Conservation (phyloP, 2,797 vertebrate genomes). For the Sebastes iracundus region DNA sequence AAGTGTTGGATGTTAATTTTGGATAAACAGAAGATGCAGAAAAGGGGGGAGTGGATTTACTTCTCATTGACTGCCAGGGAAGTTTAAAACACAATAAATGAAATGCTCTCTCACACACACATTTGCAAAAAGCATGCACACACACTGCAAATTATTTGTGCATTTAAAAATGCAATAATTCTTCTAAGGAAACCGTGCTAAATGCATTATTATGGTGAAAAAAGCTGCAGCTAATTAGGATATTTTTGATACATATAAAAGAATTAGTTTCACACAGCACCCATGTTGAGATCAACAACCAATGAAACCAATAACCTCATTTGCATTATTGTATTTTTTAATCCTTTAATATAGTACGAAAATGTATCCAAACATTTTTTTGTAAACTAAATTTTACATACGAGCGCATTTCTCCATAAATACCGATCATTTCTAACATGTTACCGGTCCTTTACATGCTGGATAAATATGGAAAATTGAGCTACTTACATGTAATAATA, state of each 20-base stretch:
- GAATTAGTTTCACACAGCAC: constrained; percentile 44
- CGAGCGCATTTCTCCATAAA: constrained; percentile 99
- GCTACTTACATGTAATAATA: constrained; percentile 98
- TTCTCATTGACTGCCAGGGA: constrained; percentile 86
- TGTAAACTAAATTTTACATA: constrained; percentile 99
- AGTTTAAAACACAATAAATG: constrained; percentile 46
- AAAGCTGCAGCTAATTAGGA: constrained; percentile 10
- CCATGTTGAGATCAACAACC: constrained; percentile 45
- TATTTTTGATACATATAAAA: constrained; percentile 1
- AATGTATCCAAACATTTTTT: constrained; percentile 99
- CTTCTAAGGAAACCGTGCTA: neutral
- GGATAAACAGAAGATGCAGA: constrained; percentile 83
- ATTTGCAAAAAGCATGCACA: constrained; percentile 11
- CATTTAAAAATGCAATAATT: constrained; percentile 16
- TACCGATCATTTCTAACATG: constrained; percentile 99
- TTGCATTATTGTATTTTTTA: constrained; percentile 88
- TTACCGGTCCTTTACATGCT: constrained; percentile 98
- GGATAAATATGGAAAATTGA: constrained; percentile 99
- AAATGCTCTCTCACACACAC: constrained; percentile 17
- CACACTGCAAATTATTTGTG: constrained; percentile 12
- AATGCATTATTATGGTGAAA: neutral
- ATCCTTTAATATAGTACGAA: constrained; percentile 99
- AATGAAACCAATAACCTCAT: constrained; percentile 85
- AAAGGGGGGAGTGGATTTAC: constrained; percentile 80
- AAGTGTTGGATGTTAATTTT: constrained; percentile 79